These are phyloP conservation scores for Aviceda subcristata DNA, from an alignment of 2,113 vertebrate genomes.

Conservation along the genomic window DNA sequence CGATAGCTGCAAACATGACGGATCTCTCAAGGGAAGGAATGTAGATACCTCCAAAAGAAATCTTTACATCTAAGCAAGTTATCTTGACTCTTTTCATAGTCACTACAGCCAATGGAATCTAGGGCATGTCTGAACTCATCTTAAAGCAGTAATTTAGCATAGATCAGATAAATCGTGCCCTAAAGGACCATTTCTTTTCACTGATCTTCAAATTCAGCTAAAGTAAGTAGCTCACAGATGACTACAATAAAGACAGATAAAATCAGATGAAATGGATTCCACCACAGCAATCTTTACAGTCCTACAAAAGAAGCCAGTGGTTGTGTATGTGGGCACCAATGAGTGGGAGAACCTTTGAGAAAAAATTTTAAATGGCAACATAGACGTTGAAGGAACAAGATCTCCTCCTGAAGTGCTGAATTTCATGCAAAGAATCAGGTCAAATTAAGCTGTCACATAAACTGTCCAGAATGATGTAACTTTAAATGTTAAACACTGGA, in stretches of 20 bases:
- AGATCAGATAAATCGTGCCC: background rate
- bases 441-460: background rate
- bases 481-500: background rate
- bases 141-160: background rate
- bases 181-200: background rate
- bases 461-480: too few relatives aligned
- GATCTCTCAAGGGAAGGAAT: background rate
- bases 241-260: background rate
- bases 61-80: background rate
- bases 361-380: background rate
- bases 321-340: background rate
- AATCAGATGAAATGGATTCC: background rate
- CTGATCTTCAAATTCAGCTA: background rate
- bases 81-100: background rate
- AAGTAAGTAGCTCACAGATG: background rate
- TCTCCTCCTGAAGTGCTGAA: background rate
- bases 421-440: background rate
- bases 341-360: background rate
- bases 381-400: background rate
- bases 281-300: background rate
- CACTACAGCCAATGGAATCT: background rate
- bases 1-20: background rate
- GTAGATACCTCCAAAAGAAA: background rate
- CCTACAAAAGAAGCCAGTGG: background rate
- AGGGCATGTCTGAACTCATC: background rate